Evolutionary conservation across 2,888 invertebrate genomes (phyloP), one percentile per base, ranked within the genome.

Genomic region (Phyllotreta cruciferae): DNA sequence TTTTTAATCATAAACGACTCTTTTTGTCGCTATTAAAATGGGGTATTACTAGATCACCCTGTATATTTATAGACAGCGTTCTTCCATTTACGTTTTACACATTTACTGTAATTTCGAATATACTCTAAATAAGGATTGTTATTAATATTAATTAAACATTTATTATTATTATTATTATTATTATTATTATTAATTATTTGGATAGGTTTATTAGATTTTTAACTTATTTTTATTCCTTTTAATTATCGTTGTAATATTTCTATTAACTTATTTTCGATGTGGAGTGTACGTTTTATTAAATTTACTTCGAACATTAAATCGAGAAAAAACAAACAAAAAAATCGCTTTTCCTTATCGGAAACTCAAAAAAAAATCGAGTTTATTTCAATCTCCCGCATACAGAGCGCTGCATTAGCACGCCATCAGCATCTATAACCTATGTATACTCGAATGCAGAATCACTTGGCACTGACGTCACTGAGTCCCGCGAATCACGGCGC

Each of bases 161-260:
- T 24, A 24, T 24, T 24, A 24, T 24, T 24, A 24, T 24, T 24
- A 24, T 24, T 24, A 24, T 24, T 24, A 24, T n/a, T 66, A 55
- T 62, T 63, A 56, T 61, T 72, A 67, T 72, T 70, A 66, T 71
- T 67, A 66, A 69, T 69, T 71, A n/a, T 67, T 71, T 72, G 71
- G 70, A 73, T 73, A 72, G 69, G 66, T 70, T 70, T 75, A n/a
- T 68, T 73, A 72, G 69, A 66, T 70, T 70, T 75, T 24, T 68
- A 74, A 74, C 70, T 74, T 75, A 73, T 73, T 74, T 74, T 71
- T 74, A 74, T 70, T 74, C 69, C 68, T 61, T 71, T 74, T 74
- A 72, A 74, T 73, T 75, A 74, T 73, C 24, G 73, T 74, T 75
- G 73, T 75, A 73, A 74, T 74, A 75, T 75, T 75, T 75, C 4